phyloP scores from a whole-genome alignment of 30 jellyfish, hydroid and myxozoan species.

The Sanderia malayensis region DNA sequence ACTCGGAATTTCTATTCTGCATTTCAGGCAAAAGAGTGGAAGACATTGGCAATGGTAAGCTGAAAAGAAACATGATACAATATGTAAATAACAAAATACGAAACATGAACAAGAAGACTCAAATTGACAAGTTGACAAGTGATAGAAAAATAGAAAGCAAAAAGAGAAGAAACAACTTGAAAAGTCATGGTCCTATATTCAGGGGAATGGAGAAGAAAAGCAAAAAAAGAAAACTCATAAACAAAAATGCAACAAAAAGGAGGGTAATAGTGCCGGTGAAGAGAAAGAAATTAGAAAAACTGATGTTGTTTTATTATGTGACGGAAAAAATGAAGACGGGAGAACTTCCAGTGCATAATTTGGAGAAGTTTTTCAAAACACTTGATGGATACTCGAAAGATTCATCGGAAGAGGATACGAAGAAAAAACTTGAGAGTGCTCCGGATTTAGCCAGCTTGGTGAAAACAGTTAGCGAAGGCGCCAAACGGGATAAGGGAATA shows the following conservation, averaged over 20 bases:
- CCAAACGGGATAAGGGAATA: background rate
- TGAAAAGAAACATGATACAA: conserved; percentile 29
- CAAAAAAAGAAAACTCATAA: background rate
- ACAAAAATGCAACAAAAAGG: conserved; percentile 55
- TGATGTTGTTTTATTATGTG: conserved; percentile 63
- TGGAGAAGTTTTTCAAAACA: conserved; percentile 45
- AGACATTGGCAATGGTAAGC: conserved; percentile 49
- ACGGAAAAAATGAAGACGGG: conserved; percentile 52
- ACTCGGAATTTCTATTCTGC: too few relatives aligned
- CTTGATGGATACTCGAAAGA: conserved; percentile 5
- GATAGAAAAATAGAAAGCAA: background rate
- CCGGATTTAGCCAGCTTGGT: background rate
- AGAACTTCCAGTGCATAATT: conserved; percentile 35
- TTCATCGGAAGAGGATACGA: conserved; percentile 12
- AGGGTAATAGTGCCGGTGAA: conserved; percentile 74
- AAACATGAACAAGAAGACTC: background rate
- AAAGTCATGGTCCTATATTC: background rate
- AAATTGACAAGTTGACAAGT: background rate
- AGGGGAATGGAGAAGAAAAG: background rate
- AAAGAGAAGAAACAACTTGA: background rate
- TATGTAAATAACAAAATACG: background rate
- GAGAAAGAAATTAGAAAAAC: conserved; percentile 55
- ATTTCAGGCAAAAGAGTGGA: conserved; percentile 54
- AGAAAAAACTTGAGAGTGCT: background rate
- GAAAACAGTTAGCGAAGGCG: background rate